Conservation (phyloP, 2,797 vertebrate species). For the Myiotriccus ornatus region DNA sequence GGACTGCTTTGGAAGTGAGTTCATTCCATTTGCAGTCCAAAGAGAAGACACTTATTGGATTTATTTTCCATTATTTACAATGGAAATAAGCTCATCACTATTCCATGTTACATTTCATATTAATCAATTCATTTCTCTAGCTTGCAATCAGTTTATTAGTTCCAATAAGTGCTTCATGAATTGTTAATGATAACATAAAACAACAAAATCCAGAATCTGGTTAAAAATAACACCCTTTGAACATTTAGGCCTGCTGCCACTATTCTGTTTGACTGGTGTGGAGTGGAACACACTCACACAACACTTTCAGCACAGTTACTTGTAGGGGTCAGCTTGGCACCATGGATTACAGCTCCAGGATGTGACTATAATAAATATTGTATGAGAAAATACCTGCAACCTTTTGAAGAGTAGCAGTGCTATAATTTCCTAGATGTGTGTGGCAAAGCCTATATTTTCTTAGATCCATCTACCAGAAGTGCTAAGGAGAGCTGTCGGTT, state of each 20-base stretch:
- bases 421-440: neutral
- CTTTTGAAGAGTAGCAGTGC: neutral
- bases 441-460: neutral
- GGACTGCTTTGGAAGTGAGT: neutral
- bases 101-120: constrained; percentile 31
- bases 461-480: neutral
- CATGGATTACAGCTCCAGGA: neutral
- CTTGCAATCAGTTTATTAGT: constrained; percentile 48
- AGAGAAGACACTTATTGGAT: neutral
- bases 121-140: constrained; percentile 33
- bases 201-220: neutral
- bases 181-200: constrained; percentile 16
- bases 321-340: neutral
- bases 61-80: constrained; percentile 36
- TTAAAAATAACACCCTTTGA: neutral
- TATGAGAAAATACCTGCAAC: neutral
- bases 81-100: constrained; percentile 43
- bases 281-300: neutral
- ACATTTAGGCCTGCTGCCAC: neutral
- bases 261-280: neutral
- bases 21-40: neutral
- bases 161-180: constrained; percentile 32
- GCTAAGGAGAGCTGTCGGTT: neutral
- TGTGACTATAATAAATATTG: neutral
- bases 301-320: neutral